Conservation (phyloP, 2,113 vertebrate species). For the Lucifuga dentata region DNA sequence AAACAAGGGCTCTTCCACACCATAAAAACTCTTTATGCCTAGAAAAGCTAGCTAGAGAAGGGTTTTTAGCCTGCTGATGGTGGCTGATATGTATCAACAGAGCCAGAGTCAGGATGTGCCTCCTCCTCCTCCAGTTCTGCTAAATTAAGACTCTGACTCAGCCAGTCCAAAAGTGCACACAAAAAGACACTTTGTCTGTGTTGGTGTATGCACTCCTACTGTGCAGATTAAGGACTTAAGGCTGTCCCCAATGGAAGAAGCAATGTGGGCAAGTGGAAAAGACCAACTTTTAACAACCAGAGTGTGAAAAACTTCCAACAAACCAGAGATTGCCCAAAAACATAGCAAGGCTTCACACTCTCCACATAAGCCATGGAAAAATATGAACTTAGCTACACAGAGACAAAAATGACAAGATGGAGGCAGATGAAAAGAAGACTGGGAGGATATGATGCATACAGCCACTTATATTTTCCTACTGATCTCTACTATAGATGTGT, state of each 20-base stretch:
- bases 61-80: slow-evolving; percentile 10
- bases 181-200: background rate
- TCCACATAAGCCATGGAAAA: slow-evolving; percentile 35
- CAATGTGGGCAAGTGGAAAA: slow-evolving; percentile 11
- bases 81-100: slow-evolving; percentile 37
- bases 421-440: slow-evolving; percentile 7
- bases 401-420: slow-evolving; percentile 16
- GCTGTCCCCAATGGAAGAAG: slow-evolving; percentile 5
- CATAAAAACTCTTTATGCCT: too few species aligned
- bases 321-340: slow-evolving; percentile 8
- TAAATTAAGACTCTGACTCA: slow-evolving; percentile 59
- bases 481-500: slow-evolving; percentile 39
- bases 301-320: slow-evolving; percentile 22
- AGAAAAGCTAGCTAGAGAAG: slow-evolving; percentile 5
- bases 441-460: slow-evolving; percentile 37
- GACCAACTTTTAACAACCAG: slow-evolving; percentile 16
- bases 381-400: slow-evolving; percentile 24
- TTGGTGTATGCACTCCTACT: slow-evolving; percentile 31
- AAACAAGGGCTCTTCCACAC: too few species aligned
- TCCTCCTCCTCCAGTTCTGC: slow-evolving; percentile 42
- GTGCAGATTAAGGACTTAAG: slow-evolving; percentile 34
- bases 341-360: slow-evolving; percentile 15
- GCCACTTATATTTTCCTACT: slow-evolving; percentile 39
- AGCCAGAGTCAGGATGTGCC: slow-evolving; percentile 44
- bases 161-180: slow-evolving; percentile 23